phyloP scores from a whole-genome alignment of 2,113 vertebrate species.

The Poecilia latipinna region DNA sequence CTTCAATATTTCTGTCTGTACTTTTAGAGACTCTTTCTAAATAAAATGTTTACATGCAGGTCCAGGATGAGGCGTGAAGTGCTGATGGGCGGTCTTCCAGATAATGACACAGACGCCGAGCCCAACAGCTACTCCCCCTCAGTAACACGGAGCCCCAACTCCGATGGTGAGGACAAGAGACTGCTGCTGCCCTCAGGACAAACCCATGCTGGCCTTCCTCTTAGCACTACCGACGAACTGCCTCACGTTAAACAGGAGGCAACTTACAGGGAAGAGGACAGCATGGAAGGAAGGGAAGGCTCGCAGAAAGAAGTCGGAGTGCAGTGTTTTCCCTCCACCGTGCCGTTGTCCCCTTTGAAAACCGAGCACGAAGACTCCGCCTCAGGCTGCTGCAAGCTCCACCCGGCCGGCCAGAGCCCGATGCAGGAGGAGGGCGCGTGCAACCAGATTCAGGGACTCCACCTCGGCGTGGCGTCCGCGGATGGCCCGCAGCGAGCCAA shows the following conservation, averaged over 20 bases:
- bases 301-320: slow-evolving; percentile 52
- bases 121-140: slow-evolving; percentile 77
- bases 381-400: slow-evolving; percentile 39
- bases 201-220: slow-evolving; percentile 22
- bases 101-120: slow-evolving; percentile 90
- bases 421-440: slow-evolving; percentile 69
- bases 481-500: slow-evolving; percentile 72
- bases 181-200: slow-evolving; percentile 66
- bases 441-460: slow-evolving; percentile 63
- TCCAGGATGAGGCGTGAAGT: slow-evolving; percentile 97
- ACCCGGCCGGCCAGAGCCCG: slow-evolving; percentile 62
- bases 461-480: slow-evolving; percentile 42
- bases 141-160: slow-evolving; percentile 81
- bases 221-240: slow-evolving; percentile 43
- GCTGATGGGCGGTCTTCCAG: slow-evolving; percentile 91
- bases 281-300: slow-evolving; percentile 73
- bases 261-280: slow-evolving; percentile 66
- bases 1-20: not conserved
- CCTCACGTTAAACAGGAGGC: slow-evolving; percentile 88
- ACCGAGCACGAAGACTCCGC: slow-evolving; percentile 72
- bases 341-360: slow-evolving; percentile 72
- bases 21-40: slow-evolving; percentile 18
- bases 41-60: slow-evolving; percentile 75
- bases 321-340: slow-evolving; percentile 69
- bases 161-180: slow-evolving; percentile 87